Conservation (phyloP, 2,797 vertebrate species). For the Potorous gilbertii region DNA sequence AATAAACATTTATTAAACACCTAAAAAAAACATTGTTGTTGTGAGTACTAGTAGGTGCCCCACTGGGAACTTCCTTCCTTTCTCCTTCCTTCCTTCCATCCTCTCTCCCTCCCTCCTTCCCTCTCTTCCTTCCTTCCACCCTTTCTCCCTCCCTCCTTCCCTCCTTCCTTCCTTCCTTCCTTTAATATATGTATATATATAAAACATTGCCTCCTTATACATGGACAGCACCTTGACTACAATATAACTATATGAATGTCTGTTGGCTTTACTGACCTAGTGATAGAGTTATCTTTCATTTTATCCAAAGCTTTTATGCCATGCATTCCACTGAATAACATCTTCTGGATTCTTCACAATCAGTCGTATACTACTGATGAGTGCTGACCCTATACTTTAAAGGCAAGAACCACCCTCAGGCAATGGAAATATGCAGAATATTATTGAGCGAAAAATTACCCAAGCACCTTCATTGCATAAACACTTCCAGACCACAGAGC, state of each 20-base stretch:
- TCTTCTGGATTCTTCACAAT: not conserved
- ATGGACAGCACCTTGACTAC: not conserved
- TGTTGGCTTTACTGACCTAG: not conserved
- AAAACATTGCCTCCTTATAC: not conserved
- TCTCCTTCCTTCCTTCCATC: not conserved
- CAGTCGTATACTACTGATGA: not conserved
- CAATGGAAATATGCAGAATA: not conserved
- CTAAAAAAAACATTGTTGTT: not conserved
- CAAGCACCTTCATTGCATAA: not conserved
- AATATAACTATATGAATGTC: not conserved
- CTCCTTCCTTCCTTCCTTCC: too few species aligned
- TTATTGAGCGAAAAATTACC: not conserved
- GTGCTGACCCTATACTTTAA: not conserved
- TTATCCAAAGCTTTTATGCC: not conserved
- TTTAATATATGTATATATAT: too few species aligned
- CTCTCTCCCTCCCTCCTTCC: too few species aligned
- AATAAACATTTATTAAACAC: too few species aligned
- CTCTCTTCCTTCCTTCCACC: too few species aligned
- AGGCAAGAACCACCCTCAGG: constrained; percentile 13
- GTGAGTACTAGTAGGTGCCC: not conserved
- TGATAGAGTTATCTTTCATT: not conserved
- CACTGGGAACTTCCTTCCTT: not conserved
- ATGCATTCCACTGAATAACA: not conserved
- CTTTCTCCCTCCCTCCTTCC: too few species aligned
- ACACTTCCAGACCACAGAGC: constrained; percentile 21